Evolutionary conservation across 2,797 vertebrate genomes (phyloP).

Genomic region (Chanos chanos): DNA sequence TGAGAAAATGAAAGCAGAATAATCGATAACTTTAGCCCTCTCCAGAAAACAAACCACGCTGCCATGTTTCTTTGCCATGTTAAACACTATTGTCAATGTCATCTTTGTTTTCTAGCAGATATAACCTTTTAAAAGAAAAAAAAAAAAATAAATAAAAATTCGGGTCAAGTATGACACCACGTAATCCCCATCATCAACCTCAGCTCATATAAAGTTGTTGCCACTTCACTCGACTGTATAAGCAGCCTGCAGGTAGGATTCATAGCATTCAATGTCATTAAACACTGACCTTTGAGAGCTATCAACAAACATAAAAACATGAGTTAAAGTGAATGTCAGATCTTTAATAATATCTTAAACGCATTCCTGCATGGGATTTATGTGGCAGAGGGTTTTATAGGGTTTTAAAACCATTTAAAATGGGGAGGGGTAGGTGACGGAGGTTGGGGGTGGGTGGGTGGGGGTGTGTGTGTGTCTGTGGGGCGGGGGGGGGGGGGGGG

Average conservation of each 20-base stretch:
- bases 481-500: no score
- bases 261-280: slow-evolving; percentile 15
- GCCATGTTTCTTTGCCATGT: slow-evolving; percentile 34
- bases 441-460: no score
- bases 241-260: background rate
- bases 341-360: slow-evolving; percentile 35
- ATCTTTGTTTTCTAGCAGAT: slow-evolving; percentile 30
- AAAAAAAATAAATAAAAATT: no score
- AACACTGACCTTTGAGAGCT: slow-evolving; percentile 23
- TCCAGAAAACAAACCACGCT: slow-evolving; percentile 29
- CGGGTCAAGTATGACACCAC: background rate
- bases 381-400: slow-evolving; percentile 19
- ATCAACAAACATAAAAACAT: slow-evolving; percentile 29
- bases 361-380: slow-evolving; percentile 23
- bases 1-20: slow-evolving; percentile 13
- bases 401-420: slow-evolving; percentile 31
- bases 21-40: slow-evolving; percentile 30
- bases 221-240: background rate
- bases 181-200: background rate
- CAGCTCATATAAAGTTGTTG: slow-evolving; percentile 13
- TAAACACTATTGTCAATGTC: slow-evolving; percentile 31
- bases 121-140: no score
- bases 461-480: no score
- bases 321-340: slow-evolving; percentile 14
- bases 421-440: no score